phyloP scores from a whole-genome alignment of 2,113 vertebrate genomes.

The Ciconia boyciana region DNA sequence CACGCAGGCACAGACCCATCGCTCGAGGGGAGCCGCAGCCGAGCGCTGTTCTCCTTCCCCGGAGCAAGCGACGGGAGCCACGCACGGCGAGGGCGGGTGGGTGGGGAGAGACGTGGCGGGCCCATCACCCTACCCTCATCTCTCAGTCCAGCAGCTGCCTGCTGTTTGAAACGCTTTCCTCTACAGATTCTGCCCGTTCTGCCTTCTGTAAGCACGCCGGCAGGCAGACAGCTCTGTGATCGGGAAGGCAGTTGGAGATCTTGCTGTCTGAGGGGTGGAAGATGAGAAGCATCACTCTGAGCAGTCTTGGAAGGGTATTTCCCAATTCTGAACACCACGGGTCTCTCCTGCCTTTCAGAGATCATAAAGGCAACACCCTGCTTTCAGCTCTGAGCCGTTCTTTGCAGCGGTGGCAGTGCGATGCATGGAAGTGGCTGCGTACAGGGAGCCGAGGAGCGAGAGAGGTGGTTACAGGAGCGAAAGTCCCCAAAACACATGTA shows the following conservation, averaged over 20 bases:
- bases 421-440: fast-evolving
- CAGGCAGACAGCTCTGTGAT: not conserved
- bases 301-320: not conserved
- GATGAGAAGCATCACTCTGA: not conserved
- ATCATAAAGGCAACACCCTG: not conserved
- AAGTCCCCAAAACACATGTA: not conserved
- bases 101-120: not conserved
- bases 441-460: not conserved
- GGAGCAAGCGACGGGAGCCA: not conserved
- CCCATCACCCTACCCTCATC: fast-evolving
- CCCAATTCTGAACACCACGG: not conserved
- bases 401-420: fast-evolving
- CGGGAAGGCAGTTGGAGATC: not conserved
- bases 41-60: not conserved
- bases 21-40: not conserved
- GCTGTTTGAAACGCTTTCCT: not conserved
- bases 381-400: fast-evolving
- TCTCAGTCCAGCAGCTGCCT: not conserved
- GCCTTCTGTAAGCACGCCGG: not conserved
- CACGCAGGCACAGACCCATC: not conserved
- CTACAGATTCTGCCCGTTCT: fast-evolving
- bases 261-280: fast-evolving
- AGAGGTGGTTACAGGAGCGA: not conserved
- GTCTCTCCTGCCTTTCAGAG: not conserved
- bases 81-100: fast-evolving